A percentile compares a stretch with the other conserved stretches of the same genome.
Evolutionary conservation across 2,113 vertebrate genomes (phyloP).

Genomic region (Rhinolophus sinicus): DNA sequence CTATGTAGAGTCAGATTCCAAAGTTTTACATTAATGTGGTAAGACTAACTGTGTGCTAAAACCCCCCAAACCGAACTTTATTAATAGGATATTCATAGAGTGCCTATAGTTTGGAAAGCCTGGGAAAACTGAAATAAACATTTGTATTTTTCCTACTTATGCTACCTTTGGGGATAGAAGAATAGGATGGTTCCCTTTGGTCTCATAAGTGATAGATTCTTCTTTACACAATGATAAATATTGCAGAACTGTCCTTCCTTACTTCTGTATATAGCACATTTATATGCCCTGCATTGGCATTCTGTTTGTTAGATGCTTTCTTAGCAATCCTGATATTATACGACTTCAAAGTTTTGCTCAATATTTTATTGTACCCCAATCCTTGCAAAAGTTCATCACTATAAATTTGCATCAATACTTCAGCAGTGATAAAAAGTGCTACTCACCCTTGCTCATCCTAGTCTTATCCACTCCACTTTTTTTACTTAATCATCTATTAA

Average conservation of each 20-base stretch:
- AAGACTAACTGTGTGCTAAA: neutral
- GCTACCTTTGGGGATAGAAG: neutral
- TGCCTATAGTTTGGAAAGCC: neutral
- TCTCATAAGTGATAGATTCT: neutral
- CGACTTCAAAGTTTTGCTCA: neutral
- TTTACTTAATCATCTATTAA: neutral
- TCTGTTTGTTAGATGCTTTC: neutral
- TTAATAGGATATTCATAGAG: neutral
- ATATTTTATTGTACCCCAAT: neutral
- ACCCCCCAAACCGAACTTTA: neutral
- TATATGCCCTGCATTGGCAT: fast-evolving
- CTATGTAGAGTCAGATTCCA: neutral
- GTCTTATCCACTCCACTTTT: neutral
- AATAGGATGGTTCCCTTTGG: neutral
- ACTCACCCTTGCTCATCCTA: neutral
- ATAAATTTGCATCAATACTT: neutral
- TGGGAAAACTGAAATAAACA: neutral
- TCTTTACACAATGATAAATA: neutral
- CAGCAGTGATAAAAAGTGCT: neutral
- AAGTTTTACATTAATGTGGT: neutral
- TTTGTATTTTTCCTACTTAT: neutral
- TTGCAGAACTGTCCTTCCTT: neutral
- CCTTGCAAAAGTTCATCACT: neutral
- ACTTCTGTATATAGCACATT: neutral
- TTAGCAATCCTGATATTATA: neutral